Base-by-base conservation (phyloP, 2,888 invertebrate species). In the Bibio marci region DNA sequence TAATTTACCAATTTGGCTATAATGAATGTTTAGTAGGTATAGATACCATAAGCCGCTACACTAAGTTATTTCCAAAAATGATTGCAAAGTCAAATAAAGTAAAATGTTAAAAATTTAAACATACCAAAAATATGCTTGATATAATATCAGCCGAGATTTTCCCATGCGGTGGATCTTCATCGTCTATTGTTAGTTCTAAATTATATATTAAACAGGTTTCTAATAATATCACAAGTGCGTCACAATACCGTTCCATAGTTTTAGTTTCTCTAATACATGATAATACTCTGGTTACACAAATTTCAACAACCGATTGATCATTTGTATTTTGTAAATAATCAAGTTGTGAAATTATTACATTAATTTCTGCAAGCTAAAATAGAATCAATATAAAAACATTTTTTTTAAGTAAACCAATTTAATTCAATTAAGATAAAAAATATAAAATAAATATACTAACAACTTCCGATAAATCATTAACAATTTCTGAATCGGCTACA, bases 91-190 rank as follows among this genome's bases (percentile, higher is more conserved):
- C n/a, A n/a, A n/a, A n/a, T n/a, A n/a, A n/a, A n/a, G n/a, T n/a
- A n/a, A n/a, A n/a, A n/a, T n/a, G n/a, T n/a, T n/a, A n/a, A n/a
- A 14, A 22, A 13, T 26, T 10, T 15, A 34, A 19, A 57, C 71
- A 66, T 60, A 88, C 91, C 71, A 90, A 66, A 64, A 94, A 92
- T 59, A 94, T 80, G 62, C 88, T 90, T 48, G 90, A 88, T 54
- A 94, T 82, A 45, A 94, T 78, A 65, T 94, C 94, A 34, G 88
- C 86, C 15, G 91, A 90, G 53, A 94, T 92, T 65, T 94, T 94
- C 35, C 91, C 88, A 69, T 94, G 92, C 2, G 92, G 91, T 28
- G 91, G 87, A 64, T 92, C 91, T 54, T 85, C 83, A 60, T 86
- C 83, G 17, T 71, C 62, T 15, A 54, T 53, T 1, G 67, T 57